Conservation (phyloP, 1,140 invertebrate genomes). For the Mycetomoellerius zeteki region DNA sequence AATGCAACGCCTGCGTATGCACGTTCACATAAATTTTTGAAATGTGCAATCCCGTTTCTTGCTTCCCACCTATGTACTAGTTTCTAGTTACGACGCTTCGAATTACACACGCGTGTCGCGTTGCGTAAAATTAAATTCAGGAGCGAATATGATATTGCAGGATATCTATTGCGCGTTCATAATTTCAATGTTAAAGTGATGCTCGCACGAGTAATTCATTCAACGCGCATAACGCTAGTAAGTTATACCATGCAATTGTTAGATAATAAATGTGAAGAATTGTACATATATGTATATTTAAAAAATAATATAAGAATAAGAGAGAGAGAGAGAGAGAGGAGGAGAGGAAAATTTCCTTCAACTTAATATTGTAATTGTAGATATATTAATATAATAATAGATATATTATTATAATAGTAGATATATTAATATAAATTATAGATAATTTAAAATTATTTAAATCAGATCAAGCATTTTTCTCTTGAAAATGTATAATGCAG, state of each 20-base stretch:
- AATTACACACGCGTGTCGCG: slow-evolving; percentile 51
- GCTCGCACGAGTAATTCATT: slow-evolving; percentile 36
- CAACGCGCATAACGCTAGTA: not conserved
- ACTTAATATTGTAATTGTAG: not conserved
- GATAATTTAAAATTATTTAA: not conserved
- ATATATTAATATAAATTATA: too few species aligned
- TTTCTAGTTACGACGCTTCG: slow-evolving; percentile 53
- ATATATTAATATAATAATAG: too few species aligned
- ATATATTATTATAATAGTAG: too few species aligned
- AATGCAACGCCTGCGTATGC: not conserved
- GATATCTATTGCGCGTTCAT: slow-evolving; percentile 55
- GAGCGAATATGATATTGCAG: slow-evolving; percentile 50
- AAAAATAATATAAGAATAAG: not conserved
- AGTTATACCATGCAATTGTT: slow-evolving; percentile 8
- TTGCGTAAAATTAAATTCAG: slow-evolving; percentile 57
- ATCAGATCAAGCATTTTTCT: not conserved
- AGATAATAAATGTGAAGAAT: slow-evolving; percentile 9
- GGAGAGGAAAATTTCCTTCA: not conserved
- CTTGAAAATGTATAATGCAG: too few species aligned
- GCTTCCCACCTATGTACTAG: slow-evolving; percentile 7
- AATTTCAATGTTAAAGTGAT: slow-evolving; percentile 58
- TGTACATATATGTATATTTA: not conserved
- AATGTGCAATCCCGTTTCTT: slow-evolving; percentile 33
- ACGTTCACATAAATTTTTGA: not conserved
- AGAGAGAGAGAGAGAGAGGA: too few species aligned